phyloP scores from a whole-genome alignment of 2,797 vertebrate species.

The Notolabrus celidotus region DNA sequence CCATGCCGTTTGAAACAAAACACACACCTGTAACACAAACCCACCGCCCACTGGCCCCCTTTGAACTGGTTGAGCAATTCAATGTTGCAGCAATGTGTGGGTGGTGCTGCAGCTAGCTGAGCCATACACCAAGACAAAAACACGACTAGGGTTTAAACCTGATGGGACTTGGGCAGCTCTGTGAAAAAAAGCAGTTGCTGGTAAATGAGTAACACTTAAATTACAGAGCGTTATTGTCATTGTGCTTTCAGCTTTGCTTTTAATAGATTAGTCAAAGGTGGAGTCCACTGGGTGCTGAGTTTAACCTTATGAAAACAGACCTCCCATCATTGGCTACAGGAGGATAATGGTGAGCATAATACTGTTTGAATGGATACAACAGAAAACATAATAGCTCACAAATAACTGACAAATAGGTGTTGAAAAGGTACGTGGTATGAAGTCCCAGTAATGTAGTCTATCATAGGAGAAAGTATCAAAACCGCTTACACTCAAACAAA shows the following conservation, averaged over 20 bases:
- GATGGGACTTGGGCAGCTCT: not conserved
- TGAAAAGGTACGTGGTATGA: too few relatives aligned
- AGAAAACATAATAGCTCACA: not conserved
- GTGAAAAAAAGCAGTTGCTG: not conserved
- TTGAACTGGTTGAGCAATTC: constrained; percentile 49
- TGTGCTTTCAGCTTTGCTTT: constrained; percentile 16
- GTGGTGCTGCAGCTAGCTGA: constrained; percentile 11
- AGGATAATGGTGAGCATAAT: not conserved
- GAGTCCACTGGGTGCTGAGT: not conserved
- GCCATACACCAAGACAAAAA: constrained; percentile 40
- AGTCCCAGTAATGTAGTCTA: too few relatives aligned
- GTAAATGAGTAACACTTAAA: constrained; percentile 14
- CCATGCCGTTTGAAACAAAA: constrained; percentile 34
- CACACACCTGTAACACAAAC: constrained; percentile 50
- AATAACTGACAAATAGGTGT: not conserved
- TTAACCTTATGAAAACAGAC: not conserved
- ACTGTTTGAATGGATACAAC: not conserved
- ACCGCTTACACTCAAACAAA: too few relatives aligned
- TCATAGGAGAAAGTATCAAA: too few relatives aligned
- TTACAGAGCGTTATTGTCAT: not conserved
- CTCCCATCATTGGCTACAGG: not conserved
- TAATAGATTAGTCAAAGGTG: constrained; percentile 2
- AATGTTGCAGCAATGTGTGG: constrained; percentile 30
- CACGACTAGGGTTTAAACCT: constrained; percentile 40
- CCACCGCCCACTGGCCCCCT: constrained; percentile 22